A percentile compares a stretch with the other conserved stretches of the same genome.
phyloP scores from a whole-genome alignment of 2,888 invertebrate genomes.

The Miltochrista miniata region DNA sequence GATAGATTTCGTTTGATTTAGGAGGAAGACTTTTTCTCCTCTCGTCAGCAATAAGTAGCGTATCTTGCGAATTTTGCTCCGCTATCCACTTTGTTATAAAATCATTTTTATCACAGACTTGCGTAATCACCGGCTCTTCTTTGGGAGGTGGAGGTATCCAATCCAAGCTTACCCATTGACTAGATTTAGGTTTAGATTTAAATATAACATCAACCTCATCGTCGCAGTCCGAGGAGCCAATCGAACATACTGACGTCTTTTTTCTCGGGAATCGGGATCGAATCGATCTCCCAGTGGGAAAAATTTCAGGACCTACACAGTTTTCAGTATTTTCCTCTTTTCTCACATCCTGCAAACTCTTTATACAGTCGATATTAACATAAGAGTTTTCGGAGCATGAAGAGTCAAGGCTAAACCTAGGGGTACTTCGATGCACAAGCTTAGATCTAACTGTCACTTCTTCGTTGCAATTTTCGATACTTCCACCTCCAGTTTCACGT shows the following conservation, averaged over 20 bases:
- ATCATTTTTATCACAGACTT: constrained; percentile 82
- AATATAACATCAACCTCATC: constrained; percentile 82
- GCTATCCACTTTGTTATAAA: constrained; percentile 82
- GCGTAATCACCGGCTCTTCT: constrained; percentile 79
- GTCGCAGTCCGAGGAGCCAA: constrained; percentile 80
- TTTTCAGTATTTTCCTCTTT: constrained; percentile 68
- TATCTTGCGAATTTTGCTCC: constrained; percentile 76
- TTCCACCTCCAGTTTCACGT: constrained; percentile 75
- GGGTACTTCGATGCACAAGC: constrained; percentile 67
- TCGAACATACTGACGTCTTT: constrained; percentile 80
- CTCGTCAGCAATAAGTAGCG: constrained; percentile 72
- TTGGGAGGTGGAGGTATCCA: constrained; percentile 79
- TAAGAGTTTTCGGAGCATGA: constrained; percentile 83
- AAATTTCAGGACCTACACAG: constrained; percentile 58
- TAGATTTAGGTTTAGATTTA: constrained; percentile 83
- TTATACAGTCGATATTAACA: constrained; percentile 79
- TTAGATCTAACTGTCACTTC: constrained; percentile 70
- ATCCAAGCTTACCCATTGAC: constrained; percentile 83
- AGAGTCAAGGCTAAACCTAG: constrained; percentile 81
- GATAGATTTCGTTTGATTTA: constrained; percentile 78
- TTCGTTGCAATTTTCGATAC: constrained; percentile 59
- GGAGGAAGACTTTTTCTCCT: constrained; percentile 78
- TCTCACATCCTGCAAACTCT: constrained; percentile 81
- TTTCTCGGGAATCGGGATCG: constrained; percentile 76
- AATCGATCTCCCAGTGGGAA: constrained; percentile 63